Percentiles rank a stretch among this genome's conserved stretches.
Evolutionary conservation across 2,888 invertebrate genomes (phyloP).

Genomic region (Dryococelus australis): DNA sequence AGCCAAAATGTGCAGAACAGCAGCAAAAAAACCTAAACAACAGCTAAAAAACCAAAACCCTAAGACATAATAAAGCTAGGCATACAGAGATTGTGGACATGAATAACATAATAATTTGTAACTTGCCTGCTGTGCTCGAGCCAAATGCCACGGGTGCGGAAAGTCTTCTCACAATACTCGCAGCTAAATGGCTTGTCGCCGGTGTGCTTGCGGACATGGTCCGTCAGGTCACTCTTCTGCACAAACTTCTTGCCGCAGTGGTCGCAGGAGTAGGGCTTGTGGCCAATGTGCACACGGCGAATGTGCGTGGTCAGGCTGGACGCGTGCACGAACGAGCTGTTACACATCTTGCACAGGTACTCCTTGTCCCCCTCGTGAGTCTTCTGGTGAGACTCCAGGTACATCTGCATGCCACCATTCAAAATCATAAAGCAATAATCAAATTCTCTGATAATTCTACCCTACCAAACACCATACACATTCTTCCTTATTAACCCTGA

Average conservation of each 20-base stretch:
- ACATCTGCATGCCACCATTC: constrained; percentile 26
- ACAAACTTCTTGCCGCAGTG: constrained; percentile 37
- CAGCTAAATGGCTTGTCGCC: constrained; percentile 39
- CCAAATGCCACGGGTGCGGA: constrained; percentile 57
- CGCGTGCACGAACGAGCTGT: constrained; percentile 53
- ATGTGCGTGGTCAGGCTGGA: constrained; percentile 55
- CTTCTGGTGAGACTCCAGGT: constrained; percentile 36
- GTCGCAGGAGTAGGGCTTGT: constrained; percentile 38
- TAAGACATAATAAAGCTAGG: too few relatives aligned
- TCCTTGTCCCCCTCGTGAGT: constrained; percentile 35
- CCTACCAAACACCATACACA: too few relatives aligned
- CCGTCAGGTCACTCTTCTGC: constrained; percentile 35
- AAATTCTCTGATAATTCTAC: too few relatives aligned
- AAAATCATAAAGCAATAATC: too few relatives aligned
- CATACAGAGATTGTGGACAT: too few relatives aligned
- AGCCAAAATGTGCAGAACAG: too few relatives aligned
- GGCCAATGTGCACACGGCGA: constrained; percentile 34
- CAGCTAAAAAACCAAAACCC: too few relatives aligned
- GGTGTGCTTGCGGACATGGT: constrained; percentile 40
- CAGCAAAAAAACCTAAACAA: too few relatives aligned
- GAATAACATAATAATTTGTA: too few relatives aligned
- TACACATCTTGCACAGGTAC: constrained; percentile 52
- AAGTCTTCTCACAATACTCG: constrained; percentile 55
- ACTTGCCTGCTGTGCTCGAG: constrained; percentile 54
- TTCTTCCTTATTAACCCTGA: too few relatives aligned